Percentiles rank a stretch among this genome's conserved stretches.
Evolutionary conservation across 2,797 vertebrate genomes (phyloP).

Genomic region (Sandelia bainsii): DNA sequence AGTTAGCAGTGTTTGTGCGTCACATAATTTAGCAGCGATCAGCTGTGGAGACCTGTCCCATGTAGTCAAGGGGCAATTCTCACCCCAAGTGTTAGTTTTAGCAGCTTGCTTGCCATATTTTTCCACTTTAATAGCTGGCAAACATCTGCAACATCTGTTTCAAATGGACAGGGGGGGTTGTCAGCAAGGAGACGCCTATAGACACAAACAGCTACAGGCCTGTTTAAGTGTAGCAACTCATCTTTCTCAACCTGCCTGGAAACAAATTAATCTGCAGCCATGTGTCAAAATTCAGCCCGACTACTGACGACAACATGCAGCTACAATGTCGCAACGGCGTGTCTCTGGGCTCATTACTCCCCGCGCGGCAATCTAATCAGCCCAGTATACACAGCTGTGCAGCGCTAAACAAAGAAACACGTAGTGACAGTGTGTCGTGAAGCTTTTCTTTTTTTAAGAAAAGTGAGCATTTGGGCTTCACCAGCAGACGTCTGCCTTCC

Average conservation of each 20-base stretch:
- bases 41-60: constrained; percentile 54
- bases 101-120: constrained; percentile 72
- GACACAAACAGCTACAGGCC: constrained; percentile 61
- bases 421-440: constrained; percentile 36
- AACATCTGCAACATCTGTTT: constrained; percentile 79
- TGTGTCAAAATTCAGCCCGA: constrained; percentile 35
- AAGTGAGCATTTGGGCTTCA: constrained; percentile 16
- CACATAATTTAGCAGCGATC: constrained; percentile 62
- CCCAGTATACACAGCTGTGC: constrained; percentile 57
- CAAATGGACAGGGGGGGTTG: constrained; percentile 59
- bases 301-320: constrained; percentile 46
- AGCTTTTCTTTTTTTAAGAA: constrained; percentile 13
- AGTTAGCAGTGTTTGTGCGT: constrained; percentile 49
- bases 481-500: constrained; percentile 20
- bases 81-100: constrained; percentile 74
- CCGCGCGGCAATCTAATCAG: constrained; percentile 27
- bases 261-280: constrained; percentile 50
- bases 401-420: constrained; percentile 43
- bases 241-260: constrained; percentile 51
- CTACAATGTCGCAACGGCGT: constrained; percentile 30
- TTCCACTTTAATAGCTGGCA: constrained; percentile 71
- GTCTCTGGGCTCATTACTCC: constrained; percentile 31
- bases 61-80: constrained; percentile 67
- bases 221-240: constrained; percentile 57
- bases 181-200: constrained; percentile 53